Evolutionary conservation across 2,888 invertebrate species (phyloP).

Genomic region (Habrosyne pyritoides): DNA sequence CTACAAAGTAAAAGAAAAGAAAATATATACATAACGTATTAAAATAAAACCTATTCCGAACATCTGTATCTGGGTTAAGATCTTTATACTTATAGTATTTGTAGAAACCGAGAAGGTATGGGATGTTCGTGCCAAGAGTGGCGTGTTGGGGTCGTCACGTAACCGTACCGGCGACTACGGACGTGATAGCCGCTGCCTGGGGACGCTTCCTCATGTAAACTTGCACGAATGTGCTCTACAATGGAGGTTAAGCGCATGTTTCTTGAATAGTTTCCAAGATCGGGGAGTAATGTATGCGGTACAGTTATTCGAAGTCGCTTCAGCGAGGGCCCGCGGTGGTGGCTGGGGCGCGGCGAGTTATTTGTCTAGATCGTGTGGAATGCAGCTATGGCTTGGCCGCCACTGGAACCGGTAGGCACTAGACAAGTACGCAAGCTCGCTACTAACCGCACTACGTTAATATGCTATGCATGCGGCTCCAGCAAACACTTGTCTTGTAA

Average conservation of each 20-base stretch:
- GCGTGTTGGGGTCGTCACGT: constrained; percentile 21
- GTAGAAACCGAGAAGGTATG: constrained; percentile 24
- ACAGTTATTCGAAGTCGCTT: neutral
- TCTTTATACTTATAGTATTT: constrained; percentile 19
- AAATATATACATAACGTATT: neutral
- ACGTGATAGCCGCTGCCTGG: constrained; percentile 32
- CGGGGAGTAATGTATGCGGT: constrained; percentile 25
- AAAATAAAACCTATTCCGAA: constrained; percentile 1
- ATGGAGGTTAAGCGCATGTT: neutral
- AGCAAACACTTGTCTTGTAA: neutral
- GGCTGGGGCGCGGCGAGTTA: constrained; percentile 33
- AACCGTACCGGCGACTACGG: constrained; percentile 24
- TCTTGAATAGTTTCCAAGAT: neutral
- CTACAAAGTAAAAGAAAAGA: too few relatives aligned
- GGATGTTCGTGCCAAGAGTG: constrained; percentile 29
- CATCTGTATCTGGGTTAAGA: constrained; percentile 22
- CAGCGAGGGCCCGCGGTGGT: constrained; percentile 10
- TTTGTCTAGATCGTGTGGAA: constrained; percentile 48
- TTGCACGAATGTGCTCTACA: neutral
- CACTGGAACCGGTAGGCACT: constrained; percentile 13
- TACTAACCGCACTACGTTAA: neutral
- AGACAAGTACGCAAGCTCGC: constrained; percentile 1
- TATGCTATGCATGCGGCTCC: neutral
- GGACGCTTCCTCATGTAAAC: neutral
- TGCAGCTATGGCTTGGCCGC: constrained; percentile 28